Conservation (phyloP, 2,113 vertebrate species). For the Pipra filicauda region DNA sequence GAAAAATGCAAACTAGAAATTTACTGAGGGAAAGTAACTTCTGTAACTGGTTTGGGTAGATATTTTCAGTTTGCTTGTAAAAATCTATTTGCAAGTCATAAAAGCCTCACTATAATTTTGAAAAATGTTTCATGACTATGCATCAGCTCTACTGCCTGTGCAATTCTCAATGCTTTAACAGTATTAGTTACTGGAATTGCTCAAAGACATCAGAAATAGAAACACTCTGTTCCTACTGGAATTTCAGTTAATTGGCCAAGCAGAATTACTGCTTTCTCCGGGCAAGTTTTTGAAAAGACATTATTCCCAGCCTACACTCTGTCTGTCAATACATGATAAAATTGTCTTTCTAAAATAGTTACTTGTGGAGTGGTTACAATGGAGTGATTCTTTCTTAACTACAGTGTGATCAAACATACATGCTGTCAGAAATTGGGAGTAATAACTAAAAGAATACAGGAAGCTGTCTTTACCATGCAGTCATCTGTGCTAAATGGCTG, state of each 20-base stretch:
- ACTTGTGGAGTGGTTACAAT: neutral
- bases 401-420: neutral
- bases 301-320: neutral
- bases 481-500: neutral
- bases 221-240: neutral
- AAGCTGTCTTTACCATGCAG: neutral
- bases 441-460: neutral
- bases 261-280: constrained; percentile 4
- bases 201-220: constrained; percentile 37
- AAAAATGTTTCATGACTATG: neutral
- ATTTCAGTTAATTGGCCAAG: constrained; percentile 14
- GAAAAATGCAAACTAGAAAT: constrained; percentile 6
- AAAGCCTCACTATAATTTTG: constrained; percentile 9
- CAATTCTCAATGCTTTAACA: neutral
- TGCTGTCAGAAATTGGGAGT: neutral
- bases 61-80: constrained; percentile 21
- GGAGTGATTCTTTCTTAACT: neutral
- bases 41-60: neutral
- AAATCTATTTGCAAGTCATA: constrained; percentile 10
- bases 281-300: neutral
- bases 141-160: neutral
- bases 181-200: neutral
- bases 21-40: neutral
- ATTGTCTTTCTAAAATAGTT: neutral
- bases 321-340: neutral